Percentiles rank a stretch among this genome's conserved stretches.
phyloP scores from a whole-genome alignment of 2,113 vertebrate species.

The Cynocephalus volans region DNA sequence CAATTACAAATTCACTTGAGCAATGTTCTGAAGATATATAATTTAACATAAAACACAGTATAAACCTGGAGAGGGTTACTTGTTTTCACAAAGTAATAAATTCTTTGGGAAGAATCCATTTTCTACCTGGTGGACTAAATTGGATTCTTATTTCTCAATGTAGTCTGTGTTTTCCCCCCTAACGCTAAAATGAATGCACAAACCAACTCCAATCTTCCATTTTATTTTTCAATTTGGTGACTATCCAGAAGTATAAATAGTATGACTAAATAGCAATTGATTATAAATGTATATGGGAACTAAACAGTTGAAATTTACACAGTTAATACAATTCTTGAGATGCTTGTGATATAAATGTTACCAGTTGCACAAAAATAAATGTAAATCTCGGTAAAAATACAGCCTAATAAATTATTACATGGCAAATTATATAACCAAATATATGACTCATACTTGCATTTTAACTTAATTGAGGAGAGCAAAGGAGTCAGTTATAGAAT shows the following conservation, averaged over 20 bases:
- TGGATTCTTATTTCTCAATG: conserved; percentile 5
- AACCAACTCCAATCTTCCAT: neutral
- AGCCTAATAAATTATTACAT: neutral
- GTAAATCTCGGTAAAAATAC: neutral
- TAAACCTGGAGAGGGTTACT: neutral
- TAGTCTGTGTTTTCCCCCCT: neutral
- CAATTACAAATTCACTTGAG: conserved; percentile 15
- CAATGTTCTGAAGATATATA: neutral
- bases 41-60: neutral
- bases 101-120: neutral
- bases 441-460: neutral
- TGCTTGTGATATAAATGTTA: neutral
- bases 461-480: neutral
- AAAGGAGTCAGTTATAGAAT: neutral
- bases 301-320: neutral
- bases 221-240: conserved; percentile 4
- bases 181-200: conserved; percentile 4
- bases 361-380: neutral
- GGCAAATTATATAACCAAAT: neutral
- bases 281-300: neutral
- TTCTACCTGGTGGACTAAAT: neutral
- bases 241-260: neutral
- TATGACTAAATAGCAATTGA: neutral
- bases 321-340: neutral
- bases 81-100: conserved; percentile 16